Conservation (phyloP, 2,113 vertebrate genomes). For the Indri indri region DNA sequence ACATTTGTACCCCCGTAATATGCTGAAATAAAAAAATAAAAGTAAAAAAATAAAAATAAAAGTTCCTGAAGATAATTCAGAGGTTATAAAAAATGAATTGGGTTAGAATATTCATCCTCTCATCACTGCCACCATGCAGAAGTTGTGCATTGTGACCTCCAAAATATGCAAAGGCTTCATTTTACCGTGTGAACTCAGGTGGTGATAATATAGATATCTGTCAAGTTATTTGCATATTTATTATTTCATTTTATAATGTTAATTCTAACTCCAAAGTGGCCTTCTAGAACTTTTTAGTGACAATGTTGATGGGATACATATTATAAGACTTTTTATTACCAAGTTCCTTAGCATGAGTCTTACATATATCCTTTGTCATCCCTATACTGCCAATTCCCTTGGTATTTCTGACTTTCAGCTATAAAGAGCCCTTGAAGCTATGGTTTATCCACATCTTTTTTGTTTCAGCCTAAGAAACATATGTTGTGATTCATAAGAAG, state of each 20-base stretch:
- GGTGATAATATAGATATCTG: neutral
- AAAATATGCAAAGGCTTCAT: neutral
- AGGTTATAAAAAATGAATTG: neutral
- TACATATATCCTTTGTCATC: neutral
- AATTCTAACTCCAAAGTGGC: neutral
- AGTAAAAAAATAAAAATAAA: neutral
- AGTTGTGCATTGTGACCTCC: neutral
- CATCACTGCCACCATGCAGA: neutral
- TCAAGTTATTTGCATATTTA: neutral
- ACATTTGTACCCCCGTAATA: too few relatives aligned
- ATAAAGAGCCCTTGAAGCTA: neutral
- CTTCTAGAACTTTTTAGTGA: neutral
- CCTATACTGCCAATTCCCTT: neutral
- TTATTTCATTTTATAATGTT: neutral
- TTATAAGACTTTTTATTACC: neutral
- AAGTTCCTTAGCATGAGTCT: neutral
- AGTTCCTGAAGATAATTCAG: neutral
- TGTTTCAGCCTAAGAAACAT: neutral
- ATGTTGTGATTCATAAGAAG: slow-evolving; percentile 29
- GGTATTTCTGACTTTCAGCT: neutral
- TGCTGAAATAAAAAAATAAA: too few relatives aligned
- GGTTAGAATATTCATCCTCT: neutral
- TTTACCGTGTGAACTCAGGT: neutral
- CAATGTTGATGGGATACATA: neutral
- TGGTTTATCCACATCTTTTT: neutral